These are phyloP conservation scores for Listronotus oregonensis DNA, from an alignment of 1,140 invertebrate species.

Conservation along the genomic window DNA sequence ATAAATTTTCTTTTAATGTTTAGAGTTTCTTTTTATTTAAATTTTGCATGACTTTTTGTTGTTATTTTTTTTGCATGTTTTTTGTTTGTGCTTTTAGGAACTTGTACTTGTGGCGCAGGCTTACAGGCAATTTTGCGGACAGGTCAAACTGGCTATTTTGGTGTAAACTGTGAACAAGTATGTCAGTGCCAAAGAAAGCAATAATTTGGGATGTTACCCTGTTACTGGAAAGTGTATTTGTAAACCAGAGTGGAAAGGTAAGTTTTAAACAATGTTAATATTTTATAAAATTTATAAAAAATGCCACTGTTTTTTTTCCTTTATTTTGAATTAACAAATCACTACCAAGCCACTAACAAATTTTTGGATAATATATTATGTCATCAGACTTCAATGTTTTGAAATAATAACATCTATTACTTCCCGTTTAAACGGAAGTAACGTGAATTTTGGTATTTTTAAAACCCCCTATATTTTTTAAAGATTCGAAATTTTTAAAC, in stretches of 20 bases:
- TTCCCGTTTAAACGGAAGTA: no score
- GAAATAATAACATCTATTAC: no score
- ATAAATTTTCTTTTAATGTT: neutral
- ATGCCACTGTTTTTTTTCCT: no score
- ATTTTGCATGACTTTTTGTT: slow-evolving; percentile 15
- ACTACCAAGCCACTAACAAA: no score
- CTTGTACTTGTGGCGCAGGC: slow-evolving; percentile 86
- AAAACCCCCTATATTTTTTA: no score
- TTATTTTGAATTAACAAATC: no score
- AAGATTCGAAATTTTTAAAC: no score
- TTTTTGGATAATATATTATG: no score
- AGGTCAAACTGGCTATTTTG: slow-evolving; percentile 71
- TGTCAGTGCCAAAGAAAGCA: slow-evolving; percentile 76
- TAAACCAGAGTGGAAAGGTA: slow-evolving; percentile 78
- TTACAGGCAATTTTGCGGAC: slow-evolving; percentile 78
- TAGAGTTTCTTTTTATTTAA: slow-evolving; percentile 6
- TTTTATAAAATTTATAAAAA: no score
- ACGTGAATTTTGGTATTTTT: no score
- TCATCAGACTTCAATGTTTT: no score
- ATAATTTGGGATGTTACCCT: slow-evolving; percentile 77
- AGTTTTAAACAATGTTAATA: no score
- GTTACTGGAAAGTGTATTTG: slow-evolving; percentile 84
- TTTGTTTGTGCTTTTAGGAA: slow-evolving; percentile 62
- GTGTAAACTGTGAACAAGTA: slow-evolving; percentile 69
- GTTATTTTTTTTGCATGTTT: slow-evolving; percentile 36